Evolutionary conservation across 2,113 vertebrate genomes (phyloP), one percentile per base, ranked within the genome.

Genomic region (Procapra przewalskii): DNA sequence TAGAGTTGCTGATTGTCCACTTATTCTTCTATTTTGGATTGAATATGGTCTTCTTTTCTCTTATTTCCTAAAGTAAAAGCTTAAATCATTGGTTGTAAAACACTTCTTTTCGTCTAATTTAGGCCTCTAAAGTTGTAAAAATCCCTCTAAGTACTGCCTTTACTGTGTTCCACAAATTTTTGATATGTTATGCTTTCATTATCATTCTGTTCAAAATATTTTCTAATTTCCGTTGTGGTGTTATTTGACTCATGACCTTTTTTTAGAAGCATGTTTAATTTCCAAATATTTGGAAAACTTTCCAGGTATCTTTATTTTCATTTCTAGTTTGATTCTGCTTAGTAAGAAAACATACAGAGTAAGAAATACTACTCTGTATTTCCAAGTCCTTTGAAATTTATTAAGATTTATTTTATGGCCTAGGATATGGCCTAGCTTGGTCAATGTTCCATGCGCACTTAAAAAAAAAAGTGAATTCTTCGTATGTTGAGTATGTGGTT

Each of bases 231-330:
- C 31, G 6, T 91, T 93, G 52, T 88, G 62, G 86, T 60, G 77
- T 64, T 84, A 55, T 83, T 91, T 95, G 54, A 77, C 60, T 71
- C 87, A 55, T 80, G 31, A 19, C 84, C 82, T 62, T 36, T 90
- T 93, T 79, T 90, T 27, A 80, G 23, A 89, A 90, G 31, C 77
- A 36, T 84, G 31, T 93, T 91, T 91, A 83, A 60, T 77, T 92
- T 96, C 54, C 36, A 91, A 96, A 83, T 88, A 96, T 94, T 96
- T 91, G 45, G 77, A 96, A 96, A 81, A 25, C 17, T 87, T 96
- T 59, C 19, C 50, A 87, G 31, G 15, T 87, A 90, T 54, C 57
- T 87, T 88, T 95, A 36, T 88, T 92, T 88, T 90, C 77, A 96
- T 90, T 96, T 89, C 62, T 83, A 96, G 83, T 62, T 75, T 88